Evolutionary conservation across 2,797 vertebrate genomes (phyloP), one percentile per base, ranked within the genome.

Genomic region (Jordanella pulchra): DNA sequence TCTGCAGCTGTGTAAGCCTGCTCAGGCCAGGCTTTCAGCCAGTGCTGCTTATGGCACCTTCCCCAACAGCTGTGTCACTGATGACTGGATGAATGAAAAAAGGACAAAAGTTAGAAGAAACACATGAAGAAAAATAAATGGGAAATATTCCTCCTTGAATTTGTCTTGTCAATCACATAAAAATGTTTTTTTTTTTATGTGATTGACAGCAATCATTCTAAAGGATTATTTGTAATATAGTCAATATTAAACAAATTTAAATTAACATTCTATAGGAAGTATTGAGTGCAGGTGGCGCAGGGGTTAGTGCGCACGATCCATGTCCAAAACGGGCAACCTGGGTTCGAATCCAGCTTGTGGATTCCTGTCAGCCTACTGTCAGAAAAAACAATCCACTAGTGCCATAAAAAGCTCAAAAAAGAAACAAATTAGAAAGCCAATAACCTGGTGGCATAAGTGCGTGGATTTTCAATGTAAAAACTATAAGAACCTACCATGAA

Each of bases 1-100:
- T 56, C 11, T n/a, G 53, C 67, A 69, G 67, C 67, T 69, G 67
- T 30, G 53, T 45, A 21, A 69, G 39, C 67, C 67, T 55, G 51
- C n/a, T 54, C 15, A 2, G 30, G 60, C 17, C 51, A 30, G 67
- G 67, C 67, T 23, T 27, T 39, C 15, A 30, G 25, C 53, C 67
- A 69, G 53, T 30, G 32, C 30, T 51, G 65, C 30, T 69, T 17
- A 44, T 55, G 35, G 35, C 53, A 56, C 39, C 55, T 56, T 69
- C 67, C 35, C 17, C 67, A 56, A 53, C 67, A 69, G 67, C 51
- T 69, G 67, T 56, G 67, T 44, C 25, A 39, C n/a, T 23, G 39
- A 69, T 56, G 53, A 69, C 25, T 9, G 53, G 25, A 25, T 56
- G 35, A 55, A 17, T 39, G 21, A 12, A 12, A 64, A 60, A 44